phyloP scores from a whole-genome alignment of 30 jellyfish, hydroid and myxozoan genomes.

The Turritopsis rubra region DNA sequence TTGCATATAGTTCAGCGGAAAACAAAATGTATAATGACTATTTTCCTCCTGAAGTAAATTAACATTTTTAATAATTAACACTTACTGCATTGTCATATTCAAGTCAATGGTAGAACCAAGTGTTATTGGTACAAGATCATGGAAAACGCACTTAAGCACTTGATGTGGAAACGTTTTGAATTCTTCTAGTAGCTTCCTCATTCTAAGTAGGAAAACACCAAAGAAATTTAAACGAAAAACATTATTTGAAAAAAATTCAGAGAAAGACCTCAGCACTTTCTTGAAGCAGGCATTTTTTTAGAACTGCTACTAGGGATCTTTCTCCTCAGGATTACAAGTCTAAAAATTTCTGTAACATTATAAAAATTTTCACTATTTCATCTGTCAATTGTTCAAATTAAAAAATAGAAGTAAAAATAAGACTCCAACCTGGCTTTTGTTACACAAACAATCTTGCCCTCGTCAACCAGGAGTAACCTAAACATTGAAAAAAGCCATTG shows the following conservation, averaged over 20 bases:
- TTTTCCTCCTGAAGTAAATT: neutral
- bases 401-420: no score
- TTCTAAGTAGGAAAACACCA: constrained; percentile 17
- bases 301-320: neutral
- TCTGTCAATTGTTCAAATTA: no score
- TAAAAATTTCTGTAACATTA: neutral
- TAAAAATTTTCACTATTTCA: neutral
- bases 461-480: constrained; percentile 68
- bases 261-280: neutral
- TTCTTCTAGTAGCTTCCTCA: constrained; percentile 32
- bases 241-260: neutral
- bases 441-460: constrained; percentile 31
- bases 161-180: constrained; percentile 56
- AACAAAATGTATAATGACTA: neutral
- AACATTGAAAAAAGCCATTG: neutral
- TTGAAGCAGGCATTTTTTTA: neutral
- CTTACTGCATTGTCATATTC: constrained; percentile 36
- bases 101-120: constrained; percentile 8
- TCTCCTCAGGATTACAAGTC: neutral
- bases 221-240: neutral
- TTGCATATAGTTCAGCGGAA: no score
- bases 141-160: constrained; percentile 35
- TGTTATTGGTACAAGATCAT: constrained; percentile 55
- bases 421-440: constrained; percentile 55
- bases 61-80: neutral